These are phyloP conservation scores for Spodoptera picta DNA, from an alignment of 2,888 invertebrate species.

Conservation along the genomic window DNA sequence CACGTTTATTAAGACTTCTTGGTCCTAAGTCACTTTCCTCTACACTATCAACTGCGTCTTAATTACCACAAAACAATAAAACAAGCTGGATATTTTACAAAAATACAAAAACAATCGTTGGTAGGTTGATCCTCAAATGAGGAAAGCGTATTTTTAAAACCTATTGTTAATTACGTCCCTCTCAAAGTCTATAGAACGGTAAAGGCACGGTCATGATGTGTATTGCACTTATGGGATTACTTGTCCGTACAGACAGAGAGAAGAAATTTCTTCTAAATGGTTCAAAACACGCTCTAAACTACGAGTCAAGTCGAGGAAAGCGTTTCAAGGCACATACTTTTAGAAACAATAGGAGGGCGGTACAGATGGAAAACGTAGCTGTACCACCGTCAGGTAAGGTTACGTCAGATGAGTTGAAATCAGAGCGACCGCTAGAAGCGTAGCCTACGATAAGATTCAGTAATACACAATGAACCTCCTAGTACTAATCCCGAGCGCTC, in stretches of 20 bases:
- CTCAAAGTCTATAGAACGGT: constrained; percentile 88
- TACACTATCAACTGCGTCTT: constrained; percentile 69
- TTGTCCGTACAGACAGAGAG: constrained; percentile 85
- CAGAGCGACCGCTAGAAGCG: constrained; percentile 83
- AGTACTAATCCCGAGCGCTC: constrained; percentile 64
- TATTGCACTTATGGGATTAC: constrained; percentile 87
- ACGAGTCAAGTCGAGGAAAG: constrained; percentile 86
- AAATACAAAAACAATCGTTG: constrained; percentile 80
- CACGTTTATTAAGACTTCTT: constrained; percentile 73
- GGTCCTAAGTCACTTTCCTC: constrained; percentile 79
- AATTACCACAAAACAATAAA: constrained; percentile 71
- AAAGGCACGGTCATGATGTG: constrained; percentile 89
- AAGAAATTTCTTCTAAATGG: constrained; percentile 86
- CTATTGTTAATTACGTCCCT: constrained; percentile 89
- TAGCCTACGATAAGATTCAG: constrained; percentile 71
- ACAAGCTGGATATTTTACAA: constrained; percentile 77
- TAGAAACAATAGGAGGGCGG: constrained; percentile 85
- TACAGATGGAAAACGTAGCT: constrained; percentile 72
- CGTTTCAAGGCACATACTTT: constrained; percentile 89
- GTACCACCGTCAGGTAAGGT: constrained; percentile 73
- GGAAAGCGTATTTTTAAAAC: constrained; percentile 82
- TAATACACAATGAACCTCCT: constrained; percentile 57
- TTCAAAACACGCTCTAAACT: constrained; percentile 87
- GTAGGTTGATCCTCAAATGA: constrained; percentile 72
- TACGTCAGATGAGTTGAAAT: constrained; percentile 75